Evolutionary conservation across 2,113 vertebrate genomes (phyloP).

Genomic region (Ancistrus triradiatus): DNA sequence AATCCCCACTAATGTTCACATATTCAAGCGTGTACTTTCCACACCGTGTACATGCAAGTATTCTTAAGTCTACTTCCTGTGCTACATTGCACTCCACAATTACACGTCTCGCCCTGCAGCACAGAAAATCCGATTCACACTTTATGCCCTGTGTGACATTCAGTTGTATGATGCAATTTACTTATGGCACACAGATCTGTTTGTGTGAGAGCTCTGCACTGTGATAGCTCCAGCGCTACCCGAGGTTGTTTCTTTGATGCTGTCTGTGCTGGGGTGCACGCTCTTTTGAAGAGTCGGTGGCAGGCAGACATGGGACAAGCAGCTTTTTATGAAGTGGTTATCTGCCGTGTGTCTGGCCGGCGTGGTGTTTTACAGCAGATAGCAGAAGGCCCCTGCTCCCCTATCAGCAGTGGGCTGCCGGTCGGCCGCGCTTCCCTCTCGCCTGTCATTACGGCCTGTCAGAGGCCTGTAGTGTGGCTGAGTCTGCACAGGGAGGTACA

Average conservation of each 20-base stretch:
- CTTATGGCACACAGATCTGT: not conserved
- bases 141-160: not conserved
- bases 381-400: constrained; percentile 66
- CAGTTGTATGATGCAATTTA: not conserved
- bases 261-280: constrained; percentile 22
- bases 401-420: constrained; percentile 79
- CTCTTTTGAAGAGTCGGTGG: constrained; percentile 35
- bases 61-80: not conserved
- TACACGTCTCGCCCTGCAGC: not conserved
- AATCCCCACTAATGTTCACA: constrained; percentile 10
- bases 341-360: constrained; percentile 51
- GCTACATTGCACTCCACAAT: not conserved
- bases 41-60: not conserved
- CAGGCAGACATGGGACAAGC: constrained; percentile 44
- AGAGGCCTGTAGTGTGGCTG: constrained; percentile 80
- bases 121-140: not conserved
- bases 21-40: constrained; percentile 14
- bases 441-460: constrained; percentile 87
- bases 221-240: not conserved
- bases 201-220: not conserved
- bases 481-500: constrained; percentile 73
- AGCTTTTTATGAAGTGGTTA: constrained; percentile 55
- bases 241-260: constrained; percentile 40
- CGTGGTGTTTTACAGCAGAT: constrained; percentile 79
- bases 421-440: constrained; percentile 74